Base-by-base conservation (phyloP, 2,888 invertebrate species). In the Drosophila birchii region DNA sequence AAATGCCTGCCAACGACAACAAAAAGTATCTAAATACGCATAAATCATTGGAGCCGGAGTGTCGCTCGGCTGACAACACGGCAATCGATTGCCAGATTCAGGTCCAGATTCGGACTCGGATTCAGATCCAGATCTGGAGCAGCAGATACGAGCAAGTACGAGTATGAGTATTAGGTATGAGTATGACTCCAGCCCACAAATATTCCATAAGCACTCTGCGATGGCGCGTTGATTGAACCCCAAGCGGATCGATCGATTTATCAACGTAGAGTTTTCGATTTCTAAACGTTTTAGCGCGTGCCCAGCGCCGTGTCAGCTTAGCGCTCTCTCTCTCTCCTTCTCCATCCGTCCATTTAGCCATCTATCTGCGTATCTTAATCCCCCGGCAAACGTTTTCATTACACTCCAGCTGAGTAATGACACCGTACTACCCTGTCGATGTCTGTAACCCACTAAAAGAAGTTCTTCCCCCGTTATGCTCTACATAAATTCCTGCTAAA, bases 61-160 rank as follows among this genome's bases (percentile, higher is more conserved):
- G 87, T 87, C 87, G 80, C 64, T 60, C 41, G 75, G 73, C 82
- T 84, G 83, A 84, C 83, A 86, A 80, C 79, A 79, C 79, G 75
- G 81, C 63, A 75, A 86, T 83, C 84, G 79, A 68, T 69, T 77
- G 81, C 86, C 80, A 73, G 86, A 82, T 85, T 60, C 76, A 67
- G 76, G 80, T 79, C 58, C 66, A 72, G 71, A 84, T 75, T 62
- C 64, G 51, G 77, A 77, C 29, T 62, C 77, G 57, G 86, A 82
- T 76, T 60, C 76, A 69, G 68, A 82, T 79, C 59, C 69, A 81
- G 71, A 85, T 80, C 72, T 77, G 74, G 77, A 77, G 77, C 77
- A 77, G 47, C 58, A 66, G 77, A 77, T 77, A 68, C 20, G 67
- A 57, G 67, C 63, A 62, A 69, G 66, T 73, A 55, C 56, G 49